Evolutionary conservation across 2,888 invertebrate species (phyloP).

Genomic region (Gnatocerus cornutus): DNA sequence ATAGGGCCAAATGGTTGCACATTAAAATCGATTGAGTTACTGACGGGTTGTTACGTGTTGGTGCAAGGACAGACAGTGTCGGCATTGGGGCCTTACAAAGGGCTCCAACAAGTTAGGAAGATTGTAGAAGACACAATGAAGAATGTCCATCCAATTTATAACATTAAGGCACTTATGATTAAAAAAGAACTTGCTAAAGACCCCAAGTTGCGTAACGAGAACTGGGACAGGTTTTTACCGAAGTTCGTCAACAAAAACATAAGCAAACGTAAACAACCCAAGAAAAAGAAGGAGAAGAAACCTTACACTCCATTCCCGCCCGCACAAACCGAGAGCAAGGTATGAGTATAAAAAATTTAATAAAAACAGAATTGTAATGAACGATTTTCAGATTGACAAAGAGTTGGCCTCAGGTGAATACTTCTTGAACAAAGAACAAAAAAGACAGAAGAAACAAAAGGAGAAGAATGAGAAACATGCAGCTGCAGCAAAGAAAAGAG

Average conservation of each 20-base stretch:
- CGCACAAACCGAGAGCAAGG: conserved; percentile 91
- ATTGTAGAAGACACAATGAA: conserved; percentile 98
- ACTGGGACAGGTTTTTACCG: conserved; percentile 97
- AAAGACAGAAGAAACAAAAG: conserved; percentile 80
- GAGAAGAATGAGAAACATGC: conserved; percentile 86
- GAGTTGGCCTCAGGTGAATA: conserved; percentile 85
- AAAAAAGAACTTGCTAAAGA: conserved; percentile 92
- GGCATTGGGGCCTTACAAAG: conserved; percentile 96
- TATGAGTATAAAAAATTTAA: conserved; percentile 64
- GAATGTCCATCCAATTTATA: conserved; percentile 97
- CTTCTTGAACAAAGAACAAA: conserved; percentile 92
- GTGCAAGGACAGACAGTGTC: conserved; percentile 99
- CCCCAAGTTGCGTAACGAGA: conserved; percentile 91
- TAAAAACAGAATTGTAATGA: background rate
- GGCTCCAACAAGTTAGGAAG: conserved; percentile 87
- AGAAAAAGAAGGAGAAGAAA: conserved; percentile 91
- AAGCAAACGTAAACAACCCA: conserved; percentile 78
- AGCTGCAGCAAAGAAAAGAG: conserved; percentile 81
- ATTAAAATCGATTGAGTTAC: conserved; percentile 94
- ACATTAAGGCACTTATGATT: conserved; percentile 98
- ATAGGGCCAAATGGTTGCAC: conserved; percentile 97
- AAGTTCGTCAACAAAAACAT: conserved; percentile 88
- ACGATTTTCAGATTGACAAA: conserved; percentile 4
- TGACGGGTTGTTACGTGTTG: conserved; percentile 96
- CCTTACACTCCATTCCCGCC: conserved; percentile 99